A percentile compares a stretch with the other conserved stretches of the same genome.
These are phyloP conservation scores for Hydrophis major DNA, from an alignment of 2,797 vertebrate species.

Conservation along the genomic window DNA sequence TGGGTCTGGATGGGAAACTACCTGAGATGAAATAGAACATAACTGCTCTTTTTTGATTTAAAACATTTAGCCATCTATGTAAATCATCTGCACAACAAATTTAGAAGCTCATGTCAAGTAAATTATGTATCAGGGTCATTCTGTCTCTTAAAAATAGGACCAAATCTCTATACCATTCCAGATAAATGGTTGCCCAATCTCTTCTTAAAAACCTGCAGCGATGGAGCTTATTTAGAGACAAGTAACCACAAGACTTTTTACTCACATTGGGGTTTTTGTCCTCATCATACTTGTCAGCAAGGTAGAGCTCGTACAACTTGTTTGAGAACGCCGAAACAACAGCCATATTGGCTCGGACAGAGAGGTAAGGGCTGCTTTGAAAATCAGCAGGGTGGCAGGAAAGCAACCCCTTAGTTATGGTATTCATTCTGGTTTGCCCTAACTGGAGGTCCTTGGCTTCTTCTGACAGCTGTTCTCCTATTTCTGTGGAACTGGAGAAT, in stretches of 20 bases:
- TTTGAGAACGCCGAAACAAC: constrained; percentile 80
- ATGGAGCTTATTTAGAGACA: background rate
- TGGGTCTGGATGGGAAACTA: background rate
- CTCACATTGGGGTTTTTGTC: constrained; percentile 88
- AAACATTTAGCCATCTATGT: background rate
- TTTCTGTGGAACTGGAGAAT: constrained; percentile 24
- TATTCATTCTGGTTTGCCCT: background rate
- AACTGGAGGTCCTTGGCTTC: constrained; percentile 6
- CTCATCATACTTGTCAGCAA: constrained; percentile 79
- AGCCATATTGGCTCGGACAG: constrained; percentile 72
- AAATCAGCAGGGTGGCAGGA: constrained; percentile 34
- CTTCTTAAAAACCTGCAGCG: background rate
- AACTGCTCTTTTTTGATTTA: background rate
- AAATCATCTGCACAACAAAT: background rate
- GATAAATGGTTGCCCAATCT: background rate
- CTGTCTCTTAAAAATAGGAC: background rate
- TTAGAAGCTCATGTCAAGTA: background rate
- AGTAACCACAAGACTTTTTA: constrained; percentile 11
- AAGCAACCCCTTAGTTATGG: constrained; percentile 20
- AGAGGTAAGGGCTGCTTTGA: constrained; percentile 68
- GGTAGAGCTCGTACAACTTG: constrained; percentile 83
- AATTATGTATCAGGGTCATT: background rate
- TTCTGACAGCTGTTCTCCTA: constrained; percentile 24
- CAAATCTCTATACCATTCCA: background rate
- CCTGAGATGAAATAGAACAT: background rate